phyloP scores from a whole-genome alignment of 2,888 invertebrate species.

The Xestia rhomboidea region DNA sequence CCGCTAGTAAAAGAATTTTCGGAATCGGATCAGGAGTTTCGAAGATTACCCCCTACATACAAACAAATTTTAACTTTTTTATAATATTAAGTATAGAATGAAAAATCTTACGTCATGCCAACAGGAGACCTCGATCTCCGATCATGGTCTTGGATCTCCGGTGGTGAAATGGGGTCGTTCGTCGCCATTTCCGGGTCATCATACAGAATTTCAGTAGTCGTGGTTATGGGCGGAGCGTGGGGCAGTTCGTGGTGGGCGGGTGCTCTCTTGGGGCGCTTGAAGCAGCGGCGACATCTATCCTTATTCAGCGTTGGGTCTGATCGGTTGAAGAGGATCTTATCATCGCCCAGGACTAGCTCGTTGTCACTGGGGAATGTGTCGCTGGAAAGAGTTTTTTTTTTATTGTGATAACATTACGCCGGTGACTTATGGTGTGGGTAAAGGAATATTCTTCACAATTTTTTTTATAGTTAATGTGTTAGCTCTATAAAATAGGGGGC shows the following conservation, averaged over 20 bases:
- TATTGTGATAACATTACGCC: background rate
- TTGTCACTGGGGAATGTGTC: slow-evolving; percentile 90
- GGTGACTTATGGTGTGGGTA: background rate
- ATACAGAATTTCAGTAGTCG: slow-evolving; percentile 38
- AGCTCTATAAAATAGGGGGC: background rate
- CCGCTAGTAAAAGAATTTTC: too few relatives aligned
- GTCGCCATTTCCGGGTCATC: slow-evolving; percentile 1
- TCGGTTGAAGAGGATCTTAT: slow-evolving; percentile 77
- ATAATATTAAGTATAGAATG: too few relatives aligned
- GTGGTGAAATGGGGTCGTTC: background rate
- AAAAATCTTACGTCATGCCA: slow-evolving; percentile 61
- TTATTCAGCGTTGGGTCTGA: slow-evolving; percentile 67
- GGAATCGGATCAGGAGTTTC: too few relatives aligned
- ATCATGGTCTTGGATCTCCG: slow-evolving; percentile 7
- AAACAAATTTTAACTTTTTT: too few relatives aligned
- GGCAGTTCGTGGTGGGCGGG: slow-evolving; percentile 43
- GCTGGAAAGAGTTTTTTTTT: slow-evolving; percentile 77
- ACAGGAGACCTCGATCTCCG: slow-evolving; percentile 62
- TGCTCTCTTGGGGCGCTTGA: slow-evolving; percentile 66
- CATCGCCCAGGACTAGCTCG: slow-evolving; percentile 94
- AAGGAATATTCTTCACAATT: background rate
- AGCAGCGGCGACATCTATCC: slow-evolving; percentile 74
- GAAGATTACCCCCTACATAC: too few relatives aligned
- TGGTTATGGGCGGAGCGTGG: slow-evolving; percentile 35
- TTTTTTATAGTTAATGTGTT: background rate